Conservation (phyloP, 2,888 invertebrate species). For the Plutella xylostella region DNA sequence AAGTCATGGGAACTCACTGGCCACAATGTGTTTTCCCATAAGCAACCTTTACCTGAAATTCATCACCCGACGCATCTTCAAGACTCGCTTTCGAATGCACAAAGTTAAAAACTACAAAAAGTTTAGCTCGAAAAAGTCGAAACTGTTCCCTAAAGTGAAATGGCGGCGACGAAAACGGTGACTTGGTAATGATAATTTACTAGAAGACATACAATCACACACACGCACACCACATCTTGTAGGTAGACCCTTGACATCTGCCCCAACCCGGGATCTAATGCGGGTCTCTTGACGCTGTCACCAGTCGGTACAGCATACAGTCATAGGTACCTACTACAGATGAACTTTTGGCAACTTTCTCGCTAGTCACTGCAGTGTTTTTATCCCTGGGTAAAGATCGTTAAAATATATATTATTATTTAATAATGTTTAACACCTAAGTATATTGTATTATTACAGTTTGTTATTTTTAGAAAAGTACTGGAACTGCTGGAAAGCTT, state of each 20-base stretch:
- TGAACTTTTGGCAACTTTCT: too few relatives aligned
- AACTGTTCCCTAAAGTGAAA: conserved; percentile 44
- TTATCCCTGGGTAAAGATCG: too few relatives aligned
- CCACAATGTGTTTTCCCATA: conserved; percentile 45
- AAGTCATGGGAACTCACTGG: conserved; percentile 1
- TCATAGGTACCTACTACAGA: too few relatives aligned
- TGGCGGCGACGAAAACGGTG: conserved; percentile 40
- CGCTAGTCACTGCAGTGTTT: too few relatives aligned
- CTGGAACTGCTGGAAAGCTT: too few relatives aligned
- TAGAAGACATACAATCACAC: neutral
- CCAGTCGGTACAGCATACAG: too few relatives aligned
- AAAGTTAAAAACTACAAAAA: neutral
- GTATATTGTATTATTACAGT: too few relatives aligned
- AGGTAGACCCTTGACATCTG: neutral
- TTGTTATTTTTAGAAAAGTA: too few relatives aligned
- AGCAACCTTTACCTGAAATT: conserved; percentile 30
- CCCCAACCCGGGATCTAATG: too few relatives aligned
- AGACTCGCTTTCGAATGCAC: neutral
- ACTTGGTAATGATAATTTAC: conserved; percentile 27
- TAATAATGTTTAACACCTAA: too few relatives aligned
- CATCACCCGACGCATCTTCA: conserved; percentile 30
- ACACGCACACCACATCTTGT: neutral
- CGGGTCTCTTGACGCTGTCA: too few relatives aligned
- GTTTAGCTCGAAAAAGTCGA: conserved; percentile 23
- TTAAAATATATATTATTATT: too few relatives aligned